Base-by-base conservation (phyloP, 92 coral and sea anemone genomes). In the Heteractis magnifica region DNA sequence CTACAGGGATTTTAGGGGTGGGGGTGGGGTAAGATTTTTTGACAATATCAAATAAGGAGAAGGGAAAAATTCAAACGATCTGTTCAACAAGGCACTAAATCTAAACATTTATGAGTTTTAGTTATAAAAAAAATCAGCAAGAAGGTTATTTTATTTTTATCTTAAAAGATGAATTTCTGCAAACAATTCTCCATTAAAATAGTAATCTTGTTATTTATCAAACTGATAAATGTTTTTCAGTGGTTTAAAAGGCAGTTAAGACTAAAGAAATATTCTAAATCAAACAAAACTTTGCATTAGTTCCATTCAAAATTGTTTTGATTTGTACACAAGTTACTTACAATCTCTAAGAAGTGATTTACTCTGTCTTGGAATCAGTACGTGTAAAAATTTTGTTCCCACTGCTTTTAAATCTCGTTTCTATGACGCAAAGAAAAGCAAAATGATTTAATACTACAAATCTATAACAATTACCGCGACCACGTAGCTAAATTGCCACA, bases 341-440 rank as follows among this genome's bases (percentile, higher is more conserved):
- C 99, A 96, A 77, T 96, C 99, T 90, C 98, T 92, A 15, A 96
- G 87, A 51, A 96, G 84, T 50, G 97, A 90, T 87, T 96, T 96
- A 71, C 94, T 92, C 52, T 93, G 95, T 91, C 95, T 96, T 88
- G 99, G 99, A 83, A 93, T 75, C 78, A 96, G 60, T 14, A 96
- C 98, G 84, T 96, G 98, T 26, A 96, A 88, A 79, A 96, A 96
- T 80, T 96, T 96, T 89, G 86, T 92, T 8, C 98, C 98, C 49
- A 96, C 99, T 41, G 95, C 94, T 79, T 88, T 94, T 70, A 93
- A 85, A 82, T 96, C 99, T 77, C 99, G 93, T 87, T 92, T 96
- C 99, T 92, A 77, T 53, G 72, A 87, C 16, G 55, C 12, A 80
- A 71, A 83, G 18, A 56, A 72, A 68, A 5, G 56, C 60, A 52